These are phyloP conservation scores for Diogma glabrata DNA, from an alignment of 2,888 invertebrate genomes.

Conservation along the genomic window DNA sequence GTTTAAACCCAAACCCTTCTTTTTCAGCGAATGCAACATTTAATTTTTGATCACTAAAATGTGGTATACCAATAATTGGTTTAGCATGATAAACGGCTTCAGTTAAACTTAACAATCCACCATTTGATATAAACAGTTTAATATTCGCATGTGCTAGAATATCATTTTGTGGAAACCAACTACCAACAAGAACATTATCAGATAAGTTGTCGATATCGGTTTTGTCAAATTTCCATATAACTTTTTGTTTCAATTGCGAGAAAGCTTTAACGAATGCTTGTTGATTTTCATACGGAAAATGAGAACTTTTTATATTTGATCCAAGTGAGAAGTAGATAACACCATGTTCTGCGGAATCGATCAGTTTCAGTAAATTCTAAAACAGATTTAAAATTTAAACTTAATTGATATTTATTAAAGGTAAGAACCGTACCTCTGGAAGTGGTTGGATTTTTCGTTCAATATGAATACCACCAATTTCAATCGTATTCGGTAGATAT, in stretches of 20 bases:
- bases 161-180: conserved; percentile 39
- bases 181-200: conserved; percentile 31
- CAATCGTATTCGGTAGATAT: conserved; percentile 35
- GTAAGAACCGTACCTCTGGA: too few relatives aligned
- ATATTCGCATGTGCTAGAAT: conserved; percentile 38
- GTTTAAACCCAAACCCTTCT: conserved; percentile 31
- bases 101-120: conserved; percentile 38
- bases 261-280: conserved; percentile 14
- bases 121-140: conserved; percentile 38
- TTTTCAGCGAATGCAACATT: conserved; percentile 37
- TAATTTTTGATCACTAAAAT: conserved; percentile 40
- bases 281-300: conserved; percentile 21
- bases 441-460: conserved; percentile 27
- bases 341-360: conserved; percentile 35
- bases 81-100: conserved; percentile 39
- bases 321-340: conserved; percentile 41
- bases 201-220: conserved; percentile 27
- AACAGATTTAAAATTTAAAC: too few relatives aligned
- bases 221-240: conserved; percentile 14
- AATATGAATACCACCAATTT: conserved; percentile 35
- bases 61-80: conserved; percentile 41
- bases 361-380: conserved; percentile 33
- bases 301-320: conserved; percentile 29
- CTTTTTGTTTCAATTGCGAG: conserved; percentile 14
- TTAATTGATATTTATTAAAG: too few relatives aligned